These are phyloP conservation scores for Troglohyphantes excavatus DNA, from an alignment of 2,888 invertebrate species.

Conservation along the genomic window DNA sequence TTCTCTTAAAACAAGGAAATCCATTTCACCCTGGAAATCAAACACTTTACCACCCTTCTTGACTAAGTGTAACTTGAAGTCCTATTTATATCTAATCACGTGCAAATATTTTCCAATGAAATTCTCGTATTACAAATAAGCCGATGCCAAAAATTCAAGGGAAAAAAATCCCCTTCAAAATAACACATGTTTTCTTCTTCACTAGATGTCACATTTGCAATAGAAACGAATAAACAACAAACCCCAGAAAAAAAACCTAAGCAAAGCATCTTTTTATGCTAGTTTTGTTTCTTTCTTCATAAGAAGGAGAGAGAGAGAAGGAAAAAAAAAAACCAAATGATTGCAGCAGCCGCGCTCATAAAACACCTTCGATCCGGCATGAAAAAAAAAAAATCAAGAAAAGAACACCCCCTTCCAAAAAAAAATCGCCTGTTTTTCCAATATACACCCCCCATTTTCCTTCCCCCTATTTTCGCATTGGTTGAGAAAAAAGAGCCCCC, in stretches of 20 bases:
- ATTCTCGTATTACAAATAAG: not conserved
- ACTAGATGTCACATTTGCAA: conserved; percentile 77
- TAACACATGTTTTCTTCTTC: conserved; percentile 76
- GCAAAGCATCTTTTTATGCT: conserved; percentile 77
- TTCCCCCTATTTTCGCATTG: conserved; percentile 59
- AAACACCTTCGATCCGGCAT: conserved; percentile 76
- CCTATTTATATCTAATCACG: not conserved
- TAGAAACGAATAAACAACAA: conserved; percentile 77
- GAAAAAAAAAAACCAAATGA: conserved; percentile 69
- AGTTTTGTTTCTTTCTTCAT: conserved; percentile 61
- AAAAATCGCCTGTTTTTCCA: conserved; percentile 8
- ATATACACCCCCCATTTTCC: conserved; percentile 47
- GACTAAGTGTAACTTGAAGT: too few species aligned
- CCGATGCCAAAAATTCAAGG: not conserved
- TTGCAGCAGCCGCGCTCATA: conserved; percentile 78
- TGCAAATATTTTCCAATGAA: not conserved
- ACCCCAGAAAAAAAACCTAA: conserved; percentile 43
- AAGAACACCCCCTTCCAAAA: conserved; percentile 35
- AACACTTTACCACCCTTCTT: too few species aligned
- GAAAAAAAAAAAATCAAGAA: conserved; percentile 4
- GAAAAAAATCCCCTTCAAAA: conserved; percentile 43
- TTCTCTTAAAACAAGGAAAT: too few species aligned
- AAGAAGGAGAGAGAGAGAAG: too few species aligned
- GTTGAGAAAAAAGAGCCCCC: conserved; percentile 3
- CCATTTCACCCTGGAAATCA: too few species aligned